Evolutionary conservation across 2,113 vertebrate species (phyloP), one percentile per base, ranked within the genome.

Genomic region (Cyprinodon brontotheroides): DNA sequence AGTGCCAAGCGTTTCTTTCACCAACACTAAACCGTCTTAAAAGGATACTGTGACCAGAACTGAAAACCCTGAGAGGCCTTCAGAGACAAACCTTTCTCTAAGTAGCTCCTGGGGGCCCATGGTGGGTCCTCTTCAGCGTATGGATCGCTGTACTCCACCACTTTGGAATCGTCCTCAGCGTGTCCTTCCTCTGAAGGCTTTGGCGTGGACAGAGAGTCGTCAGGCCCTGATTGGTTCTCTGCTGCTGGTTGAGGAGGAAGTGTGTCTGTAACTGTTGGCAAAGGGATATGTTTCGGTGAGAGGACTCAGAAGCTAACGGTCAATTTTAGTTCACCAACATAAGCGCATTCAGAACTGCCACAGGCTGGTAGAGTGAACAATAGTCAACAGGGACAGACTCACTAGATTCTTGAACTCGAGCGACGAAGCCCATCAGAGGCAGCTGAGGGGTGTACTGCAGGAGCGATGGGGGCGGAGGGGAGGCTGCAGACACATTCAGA

Each of bases 391-490:
- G 48, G 48, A 50, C 48, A 20, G 50, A 98, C 97, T 98, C 94
- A 99, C 97, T 98, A 91, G 96, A 97, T 94, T 98, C 97, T 93
- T 98, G 97, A 90, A 99, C 96, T 90, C 97, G 96, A 94, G 97
- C 97, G 87, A 98, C 97, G 89, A 98, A 99, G 86, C 98, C 97
- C 95, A 96, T 97, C 87, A 99, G 94, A 20, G 97, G 97, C 86
- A 99, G 96, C 96, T 99, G 97, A 80, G 97, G 97, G 89, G 96
- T 97, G 94, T 97, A 96, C 95, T 98, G 97, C 83, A 98, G 96
- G 85, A 97, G 93, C 88, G 96, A 95, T 82, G 97, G 95, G 86
- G 97, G 96, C 74, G 96, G 95, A 80, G 96, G 96, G 87, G 96
- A 96, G 87, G 95, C 95, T 93, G 94, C 92, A 64, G 50, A 78